Evolutionary conservation across 2,888 invertebrate species (phyloP), one percentile per base, ranked within the genome.

Genomic region (Marasmarcha lunaedactyla): DNA sequence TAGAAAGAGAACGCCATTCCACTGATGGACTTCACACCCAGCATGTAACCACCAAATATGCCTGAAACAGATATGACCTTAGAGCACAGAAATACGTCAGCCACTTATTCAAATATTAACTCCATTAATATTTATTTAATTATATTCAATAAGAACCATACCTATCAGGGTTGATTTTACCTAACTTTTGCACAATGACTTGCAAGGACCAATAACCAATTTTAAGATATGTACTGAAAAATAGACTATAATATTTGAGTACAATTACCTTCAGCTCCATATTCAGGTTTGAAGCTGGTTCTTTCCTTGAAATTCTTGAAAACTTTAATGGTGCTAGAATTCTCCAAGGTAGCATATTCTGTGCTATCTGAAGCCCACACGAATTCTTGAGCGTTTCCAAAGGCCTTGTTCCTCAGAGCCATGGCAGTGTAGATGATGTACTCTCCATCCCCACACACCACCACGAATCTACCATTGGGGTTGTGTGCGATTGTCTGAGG

Each of bases 381-480:
- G 67, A 99, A 99, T 79, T 99, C 99, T 56, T 97, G 95, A 0
- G 98, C 98, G 9, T 95, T 91, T 1, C 99, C 99, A 65, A 98
- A 99, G 1, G 97, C 97, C 69, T 99, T 99, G 73, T 99, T 99
- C 39, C 99, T 86, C 46, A 99, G 83, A 0, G 98, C 98, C 97
- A 99, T 98, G 0, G 99, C 97, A 0, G 99, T 99, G 84, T 99
- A 99, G 55, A 99, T 98, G 37, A 99, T 99, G 71, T 98, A 99
- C 70, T 99, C 99, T 10, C 99, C 99, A 71, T 99, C 99, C 1
- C 99, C 99, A 63, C 99, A 99, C 1, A 98, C 98, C 0, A 98
- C 98, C 2, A 87, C 86, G 49, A 90, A 90, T 15, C 95, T 89
- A 11, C 99, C 99, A 70, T 99, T 99, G 0, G 98, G 97, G 77